phyloP scores from a whole-genome alignment of 2,113 vertebrate species.

The Strix aluco region DNA sequence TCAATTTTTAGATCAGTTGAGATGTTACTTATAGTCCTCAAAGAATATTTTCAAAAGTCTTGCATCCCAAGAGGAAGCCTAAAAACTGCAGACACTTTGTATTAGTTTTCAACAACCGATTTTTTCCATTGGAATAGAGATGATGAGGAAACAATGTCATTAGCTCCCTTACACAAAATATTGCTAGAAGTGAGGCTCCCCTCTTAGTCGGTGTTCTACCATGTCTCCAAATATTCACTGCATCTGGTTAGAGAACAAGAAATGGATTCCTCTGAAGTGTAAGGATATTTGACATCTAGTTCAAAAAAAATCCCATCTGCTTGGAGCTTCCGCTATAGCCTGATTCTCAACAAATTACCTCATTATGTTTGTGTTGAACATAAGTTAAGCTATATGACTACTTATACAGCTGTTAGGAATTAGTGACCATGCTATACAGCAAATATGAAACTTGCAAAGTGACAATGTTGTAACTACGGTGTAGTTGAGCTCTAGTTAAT shows the following conservation, averaged over 20 bases:
- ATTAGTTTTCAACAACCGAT: not conserved
- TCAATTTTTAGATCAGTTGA: not conserved
- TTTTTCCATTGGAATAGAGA: not conserved
- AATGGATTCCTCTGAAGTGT: not conserved
- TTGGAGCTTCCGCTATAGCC: not conserved
- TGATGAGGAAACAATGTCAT: not conserved
- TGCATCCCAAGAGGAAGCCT: not conserved
- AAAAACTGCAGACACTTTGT: not conserved
- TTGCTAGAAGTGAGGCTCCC: not conserved
- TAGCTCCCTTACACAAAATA: not conserved
- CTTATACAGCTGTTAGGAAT: not conserved
- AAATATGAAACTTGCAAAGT: not conserved
- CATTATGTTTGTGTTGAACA: not conserved
- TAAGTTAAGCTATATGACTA: not conserved
- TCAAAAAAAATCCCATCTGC: not conserved
- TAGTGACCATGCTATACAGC: rapidly evolving
- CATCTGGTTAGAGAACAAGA: not conserved
- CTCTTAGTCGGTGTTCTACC: not conserved
- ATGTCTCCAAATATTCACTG: not conserved
- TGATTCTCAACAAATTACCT: not conserved
- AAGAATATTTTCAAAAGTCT: not conserved
- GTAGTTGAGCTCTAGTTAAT: not conserved
- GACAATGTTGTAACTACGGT: rapidly evolving
- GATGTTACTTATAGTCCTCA: not conserved
- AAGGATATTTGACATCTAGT: constrained; percentile 10